These are phyloP conservation scores for Phycodurus eques DNA, from an alignment of 2,113 vertebrate genomes.

Conservation along the genomic window DNA sequence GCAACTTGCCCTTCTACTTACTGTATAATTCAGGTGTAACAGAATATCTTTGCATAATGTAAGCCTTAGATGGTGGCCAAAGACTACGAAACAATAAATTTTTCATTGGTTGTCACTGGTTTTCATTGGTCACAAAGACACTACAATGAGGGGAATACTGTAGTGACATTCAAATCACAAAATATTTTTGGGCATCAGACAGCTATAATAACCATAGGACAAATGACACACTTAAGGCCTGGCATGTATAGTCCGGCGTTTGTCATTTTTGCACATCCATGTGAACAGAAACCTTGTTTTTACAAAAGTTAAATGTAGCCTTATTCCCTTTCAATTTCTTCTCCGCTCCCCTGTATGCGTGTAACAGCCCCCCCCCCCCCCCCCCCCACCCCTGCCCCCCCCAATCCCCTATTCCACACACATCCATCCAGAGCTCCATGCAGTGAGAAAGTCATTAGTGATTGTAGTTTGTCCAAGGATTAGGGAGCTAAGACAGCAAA, in stretches of 20 bases:
- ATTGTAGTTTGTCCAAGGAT: slow-evolving; percentile 66
- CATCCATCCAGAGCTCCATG: slow-evolving; percentile 8
- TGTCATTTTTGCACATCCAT: neutral
- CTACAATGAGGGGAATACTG: no score
- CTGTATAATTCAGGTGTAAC: no score
- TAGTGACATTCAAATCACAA: no score
- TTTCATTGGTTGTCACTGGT: no score
- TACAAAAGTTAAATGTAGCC: neutral
- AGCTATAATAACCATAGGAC: no score
- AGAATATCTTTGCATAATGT: no score
- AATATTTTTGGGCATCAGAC: no score
- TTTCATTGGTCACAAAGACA: no score
- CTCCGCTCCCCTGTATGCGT: neutral
- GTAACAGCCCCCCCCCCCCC: neutral
- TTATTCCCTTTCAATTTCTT: neutral
- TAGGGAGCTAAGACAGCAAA: slow-evolving; percentile 63
- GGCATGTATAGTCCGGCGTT: no score
- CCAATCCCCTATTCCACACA: neutral
- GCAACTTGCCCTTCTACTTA: no score
- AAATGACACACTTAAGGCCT: neutral
- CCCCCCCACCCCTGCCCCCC: slow-evolving; percentile 19
- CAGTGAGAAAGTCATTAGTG: slow-evolving; percentile 67
- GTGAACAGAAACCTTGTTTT: neutral
- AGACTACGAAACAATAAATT: no score
- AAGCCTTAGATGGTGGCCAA: no score